phyloP scores from a whole-genome alignment of 2,797 vertebrate genomes.

The Chaunax sp. region DNA sequence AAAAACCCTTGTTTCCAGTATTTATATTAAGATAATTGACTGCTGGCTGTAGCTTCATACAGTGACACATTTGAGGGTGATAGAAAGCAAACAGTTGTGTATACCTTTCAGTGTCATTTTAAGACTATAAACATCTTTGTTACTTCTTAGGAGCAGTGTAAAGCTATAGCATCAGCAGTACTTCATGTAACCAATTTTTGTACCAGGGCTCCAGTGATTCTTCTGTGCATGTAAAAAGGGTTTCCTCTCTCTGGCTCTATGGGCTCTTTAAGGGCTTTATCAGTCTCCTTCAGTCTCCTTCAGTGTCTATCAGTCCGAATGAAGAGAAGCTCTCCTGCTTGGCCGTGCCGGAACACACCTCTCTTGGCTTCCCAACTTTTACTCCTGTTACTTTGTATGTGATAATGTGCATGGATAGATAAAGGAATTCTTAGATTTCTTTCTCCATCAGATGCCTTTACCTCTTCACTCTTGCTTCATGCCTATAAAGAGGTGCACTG shows the following conservation, averaged over 20 bases:
- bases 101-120: constrained; percentile 11
- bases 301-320: constrained; percentile 20
- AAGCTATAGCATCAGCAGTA: constrained; percentile 1
- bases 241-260: constrained; percentile 27
- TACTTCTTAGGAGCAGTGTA: neutral
- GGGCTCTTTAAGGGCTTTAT: constrained; percentile 31
- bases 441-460: constrained; percentile 28
- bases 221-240: neutral
- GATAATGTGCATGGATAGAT: constrained; percentile 11
- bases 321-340: constrained; percentile 48
- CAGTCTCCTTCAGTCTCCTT: constrained; percentile 18
- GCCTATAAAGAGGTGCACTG: constrained; percentile 35
- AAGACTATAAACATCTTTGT: constrained; percentile 10
- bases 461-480: constrained; percentile 35
- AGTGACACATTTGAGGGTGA: constrained; percentile 13
- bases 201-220: constrained; percentile 2
- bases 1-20: no score
- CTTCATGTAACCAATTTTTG: neutral
- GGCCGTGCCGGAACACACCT: constrained; percentile 36
- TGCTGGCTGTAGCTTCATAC: constrained; percentile 2
- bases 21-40: neutral
- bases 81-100: constrained; percentile 22
- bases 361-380: constrained; percentile 41
- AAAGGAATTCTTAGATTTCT: constrained; percentile 18
- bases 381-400: constrained; percentile 21